Base-by-base conservation (phyloP, 2,888 invertebrate genomes). In the Ophion ventricosus region DNA sequence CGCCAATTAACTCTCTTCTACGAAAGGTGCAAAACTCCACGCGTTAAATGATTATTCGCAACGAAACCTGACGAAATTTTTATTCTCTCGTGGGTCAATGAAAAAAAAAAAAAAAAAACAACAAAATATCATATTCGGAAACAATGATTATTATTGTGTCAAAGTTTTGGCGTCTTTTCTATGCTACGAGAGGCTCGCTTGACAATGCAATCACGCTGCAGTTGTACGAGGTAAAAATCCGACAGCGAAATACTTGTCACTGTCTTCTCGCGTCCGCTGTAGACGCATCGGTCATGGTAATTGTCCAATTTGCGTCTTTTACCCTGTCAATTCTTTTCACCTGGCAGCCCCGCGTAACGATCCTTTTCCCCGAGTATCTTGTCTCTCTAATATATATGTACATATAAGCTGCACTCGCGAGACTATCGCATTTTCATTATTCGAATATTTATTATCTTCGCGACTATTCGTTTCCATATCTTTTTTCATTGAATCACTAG, bases 281-380 rank as follows among this genome's bases (percentile, higher is more conserved):
- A 73, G 35, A 72, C 4, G 49, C 59, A 69, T 78, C 56, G 25
- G 54, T 23, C 49, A 69, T 61, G 63, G 59, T 72, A 66, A 72
- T 74, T 66, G 35, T 63, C 57, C 75, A 57, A 82, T 78, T 81
- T 57, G 49, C 26, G 66, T 67, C 54, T 40, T 74, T 67, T 66
- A n/a, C 29, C 79, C 69, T 82, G 84, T 84, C 84, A 84, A 76
- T 79, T 40, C 75, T 82, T 67, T 67, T 66, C 59, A 82, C 66
- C 35, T 59, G 69, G 49, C 49, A 49, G 20, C n/a, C n/a, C 29
- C 64, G 40, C 61, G 54, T 84, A 81, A 84, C 84, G 54, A 82
- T 20, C 54, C 75, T 70, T 72, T 82, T 84, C 84, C 82, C 84
- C 14, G 49, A 49, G 77, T 77, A 17, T 67, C 66, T 17, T 49